A percentile compares a stretch with the other conserved stretches of the same genome.
Evolutionary conservation across 2,113 vertebrate genomes (phyloP).

Genomic region (human): DNA sequence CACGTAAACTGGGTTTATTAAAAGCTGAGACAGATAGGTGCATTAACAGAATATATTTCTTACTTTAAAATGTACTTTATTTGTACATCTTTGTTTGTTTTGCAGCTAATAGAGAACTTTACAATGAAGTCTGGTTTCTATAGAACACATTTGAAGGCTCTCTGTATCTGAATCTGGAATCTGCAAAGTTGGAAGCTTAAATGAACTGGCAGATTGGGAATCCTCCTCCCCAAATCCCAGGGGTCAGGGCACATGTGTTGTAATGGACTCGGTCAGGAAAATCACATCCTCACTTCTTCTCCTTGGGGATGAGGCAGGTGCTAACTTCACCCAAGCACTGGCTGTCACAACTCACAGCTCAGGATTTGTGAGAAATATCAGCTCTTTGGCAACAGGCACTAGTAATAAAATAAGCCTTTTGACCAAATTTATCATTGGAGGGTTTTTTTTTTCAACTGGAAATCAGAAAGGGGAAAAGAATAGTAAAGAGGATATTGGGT

Average conservation of each 20-base stretch:
- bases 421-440: conserved; percentile 4
- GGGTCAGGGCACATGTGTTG: background rate
- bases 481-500: background rate
- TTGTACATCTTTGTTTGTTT: background rate
- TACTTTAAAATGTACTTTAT: background rate
- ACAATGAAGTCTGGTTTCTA: background rate
- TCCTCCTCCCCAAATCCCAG: too few species aligned
- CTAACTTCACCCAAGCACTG: background rate
- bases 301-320: background rate
- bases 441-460: background rate
- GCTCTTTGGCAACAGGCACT: background rate
- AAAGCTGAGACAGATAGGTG: background rate
- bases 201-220: background rate
- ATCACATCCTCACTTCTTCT: background rate
- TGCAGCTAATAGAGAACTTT: background rate
- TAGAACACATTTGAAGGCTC: background rate
- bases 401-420: background rate
- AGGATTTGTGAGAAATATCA: background rate
- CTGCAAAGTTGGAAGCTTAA: background rate
- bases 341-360: background rate
- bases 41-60: background rate
- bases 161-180: background rate
- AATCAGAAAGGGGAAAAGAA: background rate
- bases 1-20: background rate
- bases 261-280: background rate